Evolutionary conservation across 2,113 vertebrate species (phyloP).

Genomic region (Lepisosteus osseus): DNA sequence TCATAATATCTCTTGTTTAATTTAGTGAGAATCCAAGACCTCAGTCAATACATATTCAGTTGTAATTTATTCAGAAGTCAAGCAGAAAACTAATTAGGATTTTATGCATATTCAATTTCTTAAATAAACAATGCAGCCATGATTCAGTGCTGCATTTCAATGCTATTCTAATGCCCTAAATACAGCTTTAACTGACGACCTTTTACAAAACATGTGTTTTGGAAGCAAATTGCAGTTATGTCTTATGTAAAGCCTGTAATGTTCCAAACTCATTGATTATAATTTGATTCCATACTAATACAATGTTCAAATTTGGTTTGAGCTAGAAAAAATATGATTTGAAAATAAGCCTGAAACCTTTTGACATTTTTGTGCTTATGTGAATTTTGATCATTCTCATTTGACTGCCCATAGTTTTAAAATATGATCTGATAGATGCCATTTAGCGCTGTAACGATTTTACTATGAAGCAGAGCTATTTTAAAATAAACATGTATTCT

Average conservation of each 20-base stretch:
- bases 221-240: too few relatives aligned
- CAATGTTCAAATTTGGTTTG: too few relatives aligned
- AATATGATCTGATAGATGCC: slow-evolving; percentile 10
- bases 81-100: slow-evolving; percentile 8
- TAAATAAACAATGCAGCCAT: background rate
- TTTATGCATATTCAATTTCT: slow-evolving; percentile 14
- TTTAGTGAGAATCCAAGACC: background rate
- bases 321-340: too few relatives aligned
- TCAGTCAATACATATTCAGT: background rate
- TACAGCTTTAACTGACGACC: background rate
- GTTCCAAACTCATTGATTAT: too few relatives aligned
- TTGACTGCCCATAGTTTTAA: background rate
- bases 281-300: too few relatives aligned
- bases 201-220: too few relatives aligned
- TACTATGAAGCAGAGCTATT: background rate
- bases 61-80: slow-evolving; percentile 18
- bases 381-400: background rate
- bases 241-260: too few relatives aligned
- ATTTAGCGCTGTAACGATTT: slow-evolving; percentile 1
- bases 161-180: background rate
- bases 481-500: background rate
- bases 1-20: background rate
- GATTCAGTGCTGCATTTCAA: slow-evolving; percentile 13
- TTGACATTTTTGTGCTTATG: background rate
- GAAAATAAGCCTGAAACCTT: too few relatives aligned